Evolutionary conservation across 2,888 invertebrate genomes (phyloP).

Genomic region (Drosophila mercatorum): DNA sequence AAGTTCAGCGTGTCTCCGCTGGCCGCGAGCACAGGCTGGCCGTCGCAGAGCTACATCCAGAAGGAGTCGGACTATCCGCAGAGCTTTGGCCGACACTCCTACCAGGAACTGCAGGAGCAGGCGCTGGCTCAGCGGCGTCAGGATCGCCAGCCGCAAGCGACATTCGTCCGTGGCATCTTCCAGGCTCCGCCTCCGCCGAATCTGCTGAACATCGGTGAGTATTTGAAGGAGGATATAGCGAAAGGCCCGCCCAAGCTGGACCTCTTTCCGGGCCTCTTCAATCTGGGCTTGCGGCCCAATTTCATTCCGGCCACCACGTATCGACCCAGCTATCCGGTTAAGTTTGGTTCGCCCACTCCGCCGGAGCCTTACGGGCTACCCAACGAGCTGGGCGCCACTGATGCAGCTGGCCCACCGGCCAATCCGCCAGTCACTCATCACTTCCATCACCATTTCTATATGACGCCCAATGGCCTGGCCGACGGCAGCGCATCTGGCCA

Average conservation of each 20-base stretch:
- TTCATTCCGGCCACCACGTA: constrained; percentile 80
- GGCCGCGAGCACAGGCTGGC: constrained; percentile 36
- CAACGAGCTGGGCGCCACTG: constrained; percentile 31
- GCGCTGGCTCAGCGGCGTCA: constrained; percentile 70
- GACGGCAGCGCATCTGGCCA: constrained; percentile 11
- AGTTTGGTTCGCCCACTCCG: constrained; percentile 47
- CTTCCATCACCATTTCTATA: constrained; percentile 84
- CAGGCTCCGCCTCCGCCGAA: constrained; percentile 63
- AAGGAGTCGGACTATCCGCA: constrained; percentile 85
- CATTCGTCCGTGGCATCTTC: constrained; percentile 73
- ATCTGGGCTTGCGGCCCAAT: constrained; percentile 57
- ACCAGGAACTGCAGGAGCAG: constrained; percentile 50
- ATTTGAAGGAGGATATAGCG: constrained; percentile 57
- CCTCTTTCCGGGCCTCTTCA: constrained; percentile 66
- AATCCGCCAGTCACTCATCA: constrained; percentile 80
- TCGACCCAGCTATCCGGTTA: constrained; percentile 77
- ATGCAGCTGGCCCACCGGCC: background rate
- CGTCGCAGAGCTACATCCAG: constrained; percentile 87
- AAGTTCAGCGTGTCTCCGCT: constrained; percentile 88
- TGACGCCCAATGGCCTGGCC: constrained; percentile 56
- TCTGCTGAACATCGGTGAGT: constrained; percentile 83
- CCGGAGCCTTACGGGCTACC: constrained; percentile 43
- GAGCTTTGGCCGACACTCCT: constrained; percentile 73
- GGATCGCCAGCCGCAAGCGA: constrained; percentile 70
- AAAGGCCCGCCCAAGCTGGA: constrained; percentile 72